These are phyloP conservation scores for Chrosomus eos DNA, from an alignment of 2,797 vertebrate genomes.

Conservation along the genomic window DNA sequence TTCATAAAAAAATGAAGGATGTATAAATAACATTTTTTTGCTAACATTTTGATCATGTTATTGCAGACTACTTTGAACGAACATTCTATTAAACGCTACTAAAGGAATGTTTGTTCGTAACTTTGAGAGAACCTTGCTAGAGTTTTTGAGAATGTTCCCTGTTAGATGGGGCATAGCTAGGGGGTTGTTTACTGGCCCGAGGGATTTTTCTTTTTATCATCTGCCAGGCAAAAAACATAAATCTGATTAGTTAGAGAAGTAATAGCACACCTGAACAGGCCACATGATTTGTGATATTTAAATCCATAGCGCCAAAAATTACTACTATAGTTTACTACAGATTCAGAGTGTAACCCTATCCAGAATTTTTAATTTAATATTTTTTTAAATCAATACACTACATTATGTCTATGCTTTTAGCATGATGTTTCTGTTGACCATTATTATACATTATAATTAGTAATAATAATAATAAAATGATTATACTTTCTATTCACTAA, in stretches of 20 bases:
- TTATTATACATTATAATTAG: background rate
- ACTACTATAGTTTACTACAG: background rate
- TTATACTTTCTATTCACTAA: background rate
- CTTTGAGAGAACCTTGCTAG: background rate
- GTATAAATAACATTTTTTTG: background rate
- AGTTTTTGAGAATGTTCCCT: background rate
- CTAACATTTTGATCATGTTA: background rate
- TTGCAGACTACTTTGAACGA: background rate
- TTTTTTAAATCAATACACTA: background rate
- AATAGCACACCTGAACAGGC: background rate
- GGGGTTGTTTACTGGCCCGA: background rate
- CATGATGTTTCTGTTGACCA: background rate
- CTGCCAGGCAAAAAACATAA: background rate
- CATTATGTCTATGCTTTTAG: background rate
- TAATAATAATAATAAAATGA: background rate
- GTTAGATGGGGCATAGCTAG: background rate
- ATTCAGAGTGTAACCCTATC: background rate
- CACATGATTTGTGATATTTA: background rate
- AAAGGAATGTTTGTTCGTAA: background rate
- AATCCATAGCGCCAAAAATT: background rate
- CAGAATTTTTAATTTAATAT: too few relatives aligned
- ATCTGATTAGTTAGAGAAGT: background rate
- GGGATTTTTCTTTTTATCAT: background rate
- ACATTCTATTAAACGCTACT: background rate
- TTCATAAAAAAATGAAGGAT: background rate